A percentile compares a stretch with the other conserved stretches of the same genome.
These are phyloP conservation scores for Unio delphinus DNA, from an alignment of 2,888 invertebrate genomes.

Conservation along the genomic window DNA sequence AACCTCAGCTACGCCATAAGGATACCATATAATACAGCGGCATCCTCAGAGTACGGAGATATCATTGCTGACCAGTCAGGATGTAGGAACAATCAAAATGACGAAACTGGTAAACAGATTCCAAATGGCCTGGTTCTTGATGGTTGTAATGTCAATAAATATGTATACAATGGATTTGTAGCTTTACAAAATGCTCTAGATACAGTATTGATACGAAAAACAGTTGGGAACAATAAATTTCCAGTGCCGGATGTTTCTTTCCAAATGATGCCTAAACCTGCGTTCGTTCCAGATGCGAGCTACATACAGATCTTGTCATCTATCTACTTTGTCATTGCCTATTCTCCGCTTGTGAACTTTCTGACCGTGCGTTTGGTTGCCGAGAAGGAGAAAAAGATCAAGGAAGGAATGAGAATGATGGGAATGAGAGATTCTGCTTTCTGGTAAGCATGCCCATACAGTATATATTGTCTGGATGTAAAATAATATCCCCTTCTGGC, in stretches of 20 bases:
- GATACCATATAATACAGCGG: slow-evolving; percentile 19
- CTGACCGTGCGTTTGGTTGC: slow-evolving; percentile 86
- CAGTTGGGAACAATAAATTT: slow-evolving; percentile 7
- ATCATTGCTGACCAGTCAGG: slow-evolving; percentile 9
- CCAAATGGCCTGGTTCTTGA: slow-evolving; percentile 9
- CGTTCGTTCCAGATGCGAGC: slow-evolving; percentile 50
- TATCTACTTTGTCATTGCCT: slow-evolving; percentile 86
- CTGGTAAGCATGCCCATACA: slow-evolving; percentile 76
- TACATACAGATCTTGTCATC: slow-evolving; percentile 78
- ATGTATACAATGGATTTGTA: slow-evolving; percentile 62
- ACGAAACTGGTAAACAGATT: slow-evolving; percentile 24
- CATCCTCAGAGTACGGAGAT: slow-evolving; percentile 17
- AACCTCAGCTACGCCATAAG: slow-evolving; percentile 53
- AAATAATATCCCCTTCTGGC: too few species aligned
- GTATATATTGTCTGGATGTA: too few species aligned
- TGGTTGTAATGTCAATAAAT: slow-evolving; percentile 59
- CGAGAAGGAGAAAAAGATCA: slow-evolving; percentile 89
- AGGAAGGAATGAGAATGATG: slow-evolving; percentile 92
- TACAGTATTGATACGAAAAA: slow-evolving; percentile 52
- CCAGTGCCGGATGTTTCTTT: slow-evolving; percentile 35
- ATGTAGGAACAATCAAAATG: slow-evolving; percentile 16
- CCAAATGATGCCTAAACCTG: slow-evolving; percentile 61
- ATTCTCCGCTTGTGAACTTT: slow-evolving; percentile 84
- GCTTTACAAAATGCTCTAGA: slow-evolving; percentile 64
- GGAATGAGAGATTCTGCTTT: slow-evolving; percentile 75